phyloP scores from a whole-genome alignment of 2,888 invertebrate species.

The Cremastinae sp. region DNA sequence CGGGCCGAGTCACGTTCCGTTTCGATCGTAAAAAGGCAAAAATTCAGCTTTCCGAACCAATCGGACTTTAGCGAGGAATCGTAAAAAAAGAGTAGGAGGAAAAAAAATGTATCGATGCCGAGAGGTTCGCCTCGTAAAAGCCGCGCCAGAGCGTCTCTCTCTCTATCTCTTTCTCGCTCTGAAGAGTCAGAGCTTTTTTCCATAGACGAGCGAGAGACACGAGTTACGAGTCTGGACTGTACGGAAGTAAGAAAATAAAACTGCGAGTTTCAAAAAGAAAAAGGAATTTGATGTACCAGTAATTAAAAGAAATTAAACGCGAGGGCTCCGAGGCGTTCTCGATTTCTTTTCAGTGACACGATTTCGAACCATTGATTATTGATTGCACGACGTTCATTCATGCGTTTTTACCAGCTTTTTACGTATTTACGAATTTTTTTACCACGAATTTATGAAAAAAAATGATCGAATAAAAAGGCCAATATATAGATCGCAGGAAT shows the following conservation, averaged over 20 bases:
- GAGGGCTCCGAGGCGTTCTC: no score
- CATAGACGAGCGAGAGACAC: no score
- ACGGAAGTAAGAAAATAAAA: not conserved
- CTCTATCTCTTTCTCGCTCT: not conserved
- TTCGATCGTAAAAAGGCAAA: slow-evolving; percentile 54
- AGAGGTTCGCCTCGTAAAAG: slow-evolving; percentile 50
- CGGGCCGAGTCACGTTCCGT: slow-evolving; percentile 28
- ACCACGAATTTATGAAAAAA: no score
- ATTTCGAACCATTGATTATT: no score
- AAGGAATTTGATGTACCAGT: not conserved
- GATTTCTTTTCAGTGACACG: no score
- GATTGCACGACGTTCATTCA: no score
- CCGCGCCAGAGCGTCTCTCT: slow-evolving; percentile 23
- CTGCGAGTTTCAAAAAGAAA: not conserved
- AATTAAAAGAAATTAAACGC: no score
- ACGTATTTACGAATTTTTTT: no score
- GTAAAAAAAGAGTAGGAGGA: slow-evolving; percentile 38
- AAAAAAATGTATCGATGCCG: slow-evolving; percentile 45
- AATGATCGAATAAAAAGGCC: no score
- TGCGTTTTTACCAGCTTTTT: no score
- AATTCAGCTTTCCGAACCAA: slow-evolving; percentile 46
- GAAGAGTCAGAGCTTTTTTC: slow-evolving; percentile 33
- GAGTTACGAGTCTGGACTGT: no score
- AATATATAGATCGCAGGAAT: no score
- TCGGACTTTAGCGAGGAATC: slow-evolving; percentile 53